A percentile compares a stretch with the other conserved stretches of the same genome.
Conservation (phyloP, 2,888 invertebrate genomes). For the Polia nebulosa region DNA sequence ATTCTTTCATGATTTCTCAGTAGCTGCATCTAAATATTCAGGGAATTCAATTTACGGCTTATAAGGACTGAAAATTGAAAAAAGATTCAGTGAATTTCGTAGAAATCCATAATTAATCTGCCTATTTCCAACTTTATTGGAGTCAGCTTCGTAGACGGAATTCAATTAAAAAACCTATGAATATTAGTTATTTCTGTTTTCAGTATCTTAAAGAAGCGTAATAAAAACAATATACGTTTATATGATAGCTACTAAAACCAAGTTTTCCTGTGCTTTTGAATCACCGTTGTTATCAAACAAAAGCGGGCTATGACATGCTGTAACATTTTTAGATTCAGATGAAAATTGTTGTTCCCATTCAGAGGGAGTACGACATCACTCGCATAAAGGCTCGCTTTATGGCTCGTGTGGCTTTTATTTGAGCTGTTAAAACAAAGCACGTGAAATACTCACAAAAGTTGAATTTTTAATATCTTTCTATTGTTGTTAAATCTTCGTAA, state of each 20-base stretch:
- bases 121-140: neutral
- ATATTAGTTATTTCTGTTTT: neutral
- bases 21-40: neutral
- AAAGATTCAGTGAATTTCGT: neutral
- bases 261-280: neutral
- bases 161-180: neutral
- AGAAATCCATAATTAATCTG: neutral
- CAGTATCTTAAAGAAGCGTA: neutral
- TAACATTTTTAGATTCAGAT: constrained; percentile 53
- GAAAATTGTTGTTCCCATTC: constrained; percentile 52
- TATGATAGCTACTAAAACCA: constrained; percentile 4
- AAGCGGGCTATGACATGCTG: constrained; percentile 19
- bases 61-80: neutral
- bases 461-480: neutral
- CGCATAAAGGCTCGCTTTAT: constrained; percentile 46
- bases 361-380: constrained; percentile 32
- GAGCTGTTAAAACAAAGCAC: constrained; percentile 11
- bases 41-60: neutral
- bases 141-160: neutral
- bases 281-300: constrained; percentile 26
- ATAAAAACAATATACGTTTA: constrained; percentile 5
- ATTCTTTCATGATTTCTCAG: neutral
- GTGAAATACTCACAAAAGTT: constrained; percentile 5
- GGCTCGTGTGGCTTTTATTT: constrained; percentile 37
- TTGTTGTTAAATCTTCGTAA: neutral